phyloP scores from a whole-genome alignment of 2,113 vertebrate species.

The Pheucticus melanocephalus region DNA sequence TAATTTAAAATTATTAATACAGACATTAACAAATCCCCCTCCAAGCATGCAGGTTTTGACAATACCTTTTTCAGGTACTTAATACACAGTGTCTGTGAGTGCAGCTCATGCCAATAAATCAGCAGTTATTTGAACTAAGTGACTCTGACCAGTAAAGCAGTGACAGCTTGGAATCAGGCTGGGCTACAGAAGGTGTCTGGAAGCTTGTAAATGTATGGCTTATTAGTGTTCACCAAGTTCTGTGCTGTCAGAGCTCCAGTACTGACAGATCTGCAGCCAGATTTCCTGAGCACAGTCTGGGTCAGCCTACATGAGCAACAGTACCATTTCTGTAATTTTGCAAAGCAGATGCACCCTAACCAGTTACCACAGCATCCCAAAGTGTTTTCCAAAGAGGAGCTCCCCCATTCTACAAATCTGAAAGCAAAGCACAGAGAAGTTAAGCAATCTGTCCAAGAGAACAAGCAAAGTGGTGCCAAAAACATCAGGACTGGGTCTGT shows the following conservation, averaged over 20 bases:
- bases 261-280: neutral
- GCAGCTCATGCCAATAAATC: neutral
- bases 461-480: neutral
- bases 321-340: neutral
- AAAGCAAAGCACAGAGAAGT: slow-evolving; percentile 60
- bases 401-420: slow-evolving; percentile 56
- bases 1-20: neutral
- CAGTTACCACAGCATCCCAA: slow-evolving; percentile 60
- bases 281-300: neutral
- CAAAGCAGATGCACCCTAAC: slow-evolving; percentile 17
- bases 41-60: neutral
- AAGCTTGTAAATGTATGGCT: neutral
- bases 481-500: neutral
- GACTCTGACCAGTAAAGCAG: neutral
- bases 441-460: slow-evolving; percentile 3
- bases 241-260: neutral
- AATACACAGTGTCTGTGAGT: neutral
- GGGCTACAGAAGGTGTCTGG: neutral
- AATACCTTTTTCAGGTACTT: neutral
- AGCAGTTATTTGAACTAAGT: neutral
- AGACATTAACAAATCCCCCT: neutral
- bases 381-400: slow-evolving; percentile 52
- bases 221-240: neutral
- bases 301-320: neutral
- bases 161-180: neutral